A percentile compares a stretch with the other conserved stretches of the same genome.
These are phyloP conservation scores for Ichneumoninae sp. DNA, from an alignment of 2,888 invertebrate genomes.

Conservation along the genomic window DNA sequence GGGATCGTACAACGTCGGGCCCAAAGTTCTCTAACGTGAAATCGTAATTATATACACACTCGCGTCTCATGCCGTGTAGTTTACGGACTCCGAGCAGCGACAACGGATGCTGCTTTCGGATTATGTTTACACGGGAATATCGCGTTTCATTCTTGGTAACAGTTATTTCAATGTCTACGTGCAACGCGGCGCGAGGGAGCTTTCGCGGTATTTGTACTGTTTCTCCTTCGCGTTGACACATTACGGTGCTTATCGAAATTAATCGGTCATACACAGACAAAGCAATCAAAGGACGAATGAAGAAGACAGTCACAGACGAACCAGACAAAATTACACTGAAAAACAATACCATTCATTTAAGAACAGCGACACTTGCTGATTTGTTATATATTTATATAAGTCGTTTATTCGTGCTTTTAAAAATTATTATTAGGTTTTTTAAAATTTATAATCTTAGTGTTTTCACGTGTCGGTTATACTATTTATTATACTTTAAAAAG, in stretches of 20 bases:
- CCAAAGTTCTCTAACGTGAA: constrained; percentile 42
- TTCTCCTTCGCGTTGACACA: background rate
- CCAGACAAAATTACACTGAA: no score
- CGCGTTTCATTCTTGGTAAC: background rate
- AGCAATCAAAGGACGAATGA: background rate
- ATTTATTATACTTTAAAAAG: no score
- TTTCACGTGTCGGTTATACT: no score
- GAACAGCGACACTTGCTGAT: no score
- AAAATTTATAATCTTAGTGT: no score
- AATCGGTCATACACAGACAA: background rate
- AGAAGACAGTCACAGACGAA: background rate
- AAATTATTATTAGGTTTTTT: no score
- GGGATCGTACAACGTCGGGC: constrained; percentile 22
- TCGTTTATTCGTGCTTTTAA: no score
- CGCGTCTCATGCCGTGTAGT: background rate
- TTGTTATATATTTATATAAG: no score
- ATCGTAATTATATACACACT: constrained; percentile 26
- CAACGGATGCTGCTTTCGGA: constrained; percentile 3
- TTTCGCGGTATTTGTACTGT: background rate
- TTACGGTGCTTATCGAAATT: background rate
- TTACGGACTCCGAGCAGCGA: background rate
- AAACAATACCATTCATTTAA: no score
- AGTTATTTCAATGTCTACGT: background rate
- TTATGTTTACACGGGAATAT: constrained; percentile 5
- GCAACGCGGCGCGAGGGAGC: background rate